Conservation (phyloP, 1,140 invertebrate genomes). For the Pissodes strobi region DNA sequence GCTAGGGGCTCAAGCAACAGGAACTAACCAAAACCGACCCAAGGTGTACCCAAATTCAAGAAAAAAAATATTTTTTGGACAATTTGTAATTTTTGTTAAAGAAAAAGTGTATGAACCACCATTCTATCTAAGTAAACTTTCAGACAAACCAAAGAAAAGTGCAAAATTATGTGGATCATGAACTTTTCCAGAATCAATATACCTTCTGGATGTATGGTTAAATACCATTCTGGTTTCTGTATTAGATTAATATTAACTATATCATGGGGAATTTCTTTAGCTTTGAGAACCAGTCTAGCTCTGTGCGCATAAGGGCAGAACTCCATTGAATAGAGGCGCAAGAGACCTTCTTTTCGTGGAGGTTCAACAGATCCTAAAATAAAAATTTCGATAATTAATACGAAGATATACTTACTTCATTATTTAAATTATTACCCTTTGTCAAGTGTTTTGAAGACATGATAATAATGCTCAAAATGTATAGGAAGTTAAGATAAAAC, state of each 20-base stretch:
- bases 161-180: too few relatives aligned
- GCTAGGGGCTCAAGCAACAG: too few relatives aligned
- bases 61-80: too few relatives aligned
- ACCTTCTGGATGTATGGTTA: slow-evolving; percentile 64
- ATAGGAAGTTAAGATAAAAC: too few relatives aligned
- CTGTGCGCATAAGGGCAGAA: slow-evolving; percentile 91
- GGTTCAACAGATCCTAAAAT: slow-evolving; percentile 67
- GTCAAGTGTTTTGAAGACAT: slow-evolving; percentile 30
- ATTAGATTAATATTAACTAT: slow-evolving; percentile 80
- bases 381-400: neutral
- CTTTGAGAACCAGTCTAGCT: slow-evolving; percentile 76
- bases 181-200: neutral
- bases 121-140: too few relatives aligned
- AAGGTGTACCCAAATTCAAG: too few relatives aligned
- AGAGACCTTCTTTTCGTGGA: slow-evolving; percentile 64
- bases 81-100: too few relatives aligned
- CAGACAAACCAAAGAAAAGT: too few relatives aligned
- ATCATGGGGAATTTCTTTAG: slow-evolving; percentile 85
- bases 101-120: too few relatives aligned
- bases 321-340: slow-evolving; percentile 85
- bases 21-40: too few relatives aligned
- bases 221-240: slow-evolving; percentile 82
- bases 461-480: neutral
- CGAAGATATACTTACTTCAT: neutral
- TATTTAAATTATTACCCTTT: slow-evolving; percentile 9